Percentiles rank a stretch among this genome's conserved stretches.
These are phyloP conservation scores for Pocillopora damicornis DNA, from an alignment of 64 coral and sea anemone genomes.

Conservation along the genomic window DNA sequence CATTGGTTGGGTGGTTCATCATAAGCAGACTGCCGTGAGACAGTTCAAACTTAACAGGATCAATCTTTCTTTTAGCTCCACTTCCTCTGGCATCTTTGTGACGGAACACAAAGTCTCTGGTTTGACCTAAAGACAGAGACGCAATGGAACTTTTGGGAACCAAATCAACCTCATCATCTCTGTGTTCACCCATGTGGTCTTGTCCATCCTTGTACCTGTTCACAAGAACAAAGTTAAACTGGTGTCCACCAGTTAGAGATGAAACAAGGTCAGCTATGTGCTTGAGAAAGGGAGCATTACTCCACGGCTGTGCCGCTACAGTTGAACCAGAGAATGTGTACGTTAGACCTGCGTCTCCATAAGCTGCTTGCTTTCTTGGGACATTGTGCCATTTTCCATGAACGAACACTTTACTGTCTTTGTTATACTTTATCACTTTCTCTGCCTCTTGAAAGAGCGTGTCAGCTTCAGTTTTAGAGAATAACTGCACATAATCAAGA, in stretches of 20 bases:
- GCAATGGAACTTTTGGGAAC: constrained; percentile 62
- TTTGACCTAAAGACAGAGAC: constrained; percentile 74
- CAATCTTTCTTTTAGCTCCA: constrained; percentile 53
- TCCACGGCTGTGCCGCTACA: constrained; percentile 73
- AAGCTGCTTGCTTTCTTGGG: constrained; percentile 79
- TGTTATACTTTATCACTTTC: constrained; percentile 69
- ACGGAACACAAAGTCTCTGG: constrained; percentile 83
- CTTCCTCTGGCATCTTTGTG: constrained; percentile 73
- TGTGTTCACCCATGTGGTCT: constrained; percentile 91
- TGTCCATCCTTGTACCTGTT: constrained; percentile 89
- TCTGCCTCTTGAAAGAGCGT: constrained; percentile 62
- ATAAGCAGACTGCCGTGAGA: constrained; percentile 74
- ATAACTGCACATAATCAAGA: constrained; percentile 73
- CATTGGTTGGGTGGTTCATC: constrained; percentile 89
- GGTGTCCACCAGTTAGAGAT: constrained; percentile 31
- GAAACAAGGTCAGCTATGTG: constrained; percentile 38
- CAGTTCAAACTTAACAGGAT: constrained; percentile 72
- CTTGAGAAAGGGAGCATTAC: constrained; percentile 56
- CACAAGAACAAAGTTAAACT: constrained; percentile 91
- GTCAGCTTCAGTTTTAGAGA: constrained; percentile 61
- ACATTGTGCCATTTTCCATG: constrained; percentile 82
- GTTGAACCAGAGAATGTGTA: constrained; percentile 82
- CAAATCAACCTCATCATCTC: constrained; percentile 82
- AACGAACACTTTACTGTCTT: constrained; percentile 59
- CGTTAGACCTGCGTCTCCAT: constrained; percentile 68